Percentiles rank a stretch among this genome's conserved stretches.
These are phyloP conservation scores for Enteromius anoplus DNA, from an alignment of 2,797 vertebrate species.

Conservation along the genomic window DNA sequence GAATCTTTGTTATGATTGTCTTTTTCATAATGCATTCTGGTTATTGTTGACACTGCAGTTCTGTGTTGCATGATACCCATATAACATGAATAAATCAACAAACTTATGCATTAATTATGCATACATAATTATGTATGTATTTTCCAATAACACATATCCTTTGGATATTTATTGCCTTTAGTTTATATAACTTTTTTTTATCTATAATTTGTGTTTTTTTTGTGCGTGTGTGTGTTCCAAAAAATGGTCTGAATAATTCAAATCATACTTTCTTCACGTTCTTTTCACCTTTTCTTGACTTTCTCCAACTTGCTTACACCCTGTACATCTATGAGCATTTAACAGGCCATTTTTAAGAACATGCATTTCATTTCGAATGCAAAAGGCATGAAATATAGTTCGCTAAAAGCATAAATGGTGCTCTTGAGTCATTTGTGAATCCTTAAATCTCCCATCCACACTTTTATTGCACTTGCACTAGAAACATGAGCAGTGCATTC, in stretches of 20 bases:
- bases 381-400: not conserved
- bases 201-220: not conserved
- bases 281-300: not conserved
- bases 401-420: not conserved
- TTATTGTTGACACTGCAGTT: not conserved
- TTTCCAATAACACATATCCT: not conserved
- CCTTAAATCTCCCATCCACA: not conserved
- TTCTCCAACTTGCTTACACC: not conserved
- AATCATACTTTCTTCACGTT: not conserved
- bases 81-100: conserved; percentile 18
- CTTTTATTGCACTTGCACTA: not conserved
- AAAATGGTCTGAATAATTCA: not conserved
- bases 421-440: not conserved
- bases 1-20: not conserved
- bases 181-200: not conserved
- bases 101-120: not conserved
- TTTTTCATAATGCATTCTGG: not conserved
- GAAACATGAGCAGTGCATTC: not conserved
- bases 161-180: not conserved
- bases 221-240: not conserved
- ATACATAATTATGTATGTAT: not conserved
- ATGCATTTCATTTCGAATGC: not conserved
- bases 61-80: not conserved
- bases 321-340: not conserved
- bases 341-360: not conserved